Evolutionary conservation across 2,797 vertebrate genomes (phyloP), one percentile per base, ranked within the genome.

Genomic region (Takifugu rubripes): DNA sequence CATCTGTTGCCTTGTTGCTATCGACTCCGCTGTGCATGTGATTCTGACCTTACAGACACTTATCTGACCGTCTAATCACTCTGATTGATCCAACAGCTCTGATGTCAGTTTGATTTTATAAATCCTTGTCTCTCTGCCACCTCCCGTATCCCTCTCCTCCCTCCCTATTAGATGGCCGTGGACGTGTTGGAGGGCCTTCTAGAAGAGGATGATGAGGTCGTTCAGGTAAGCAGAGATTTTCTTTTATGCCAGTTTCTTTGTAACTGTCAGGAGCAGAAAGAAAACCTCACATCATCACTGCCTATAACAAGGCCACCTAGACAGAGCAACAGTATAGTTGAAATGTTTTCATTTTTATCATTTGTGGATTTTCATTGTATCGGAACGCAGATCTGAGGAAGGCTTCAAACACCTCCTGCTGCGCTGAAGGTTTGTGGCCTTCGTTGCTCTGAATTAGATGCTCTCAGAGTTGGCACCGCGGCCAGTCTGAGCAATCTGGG

Each of bases 191-290:
- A 93, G 71, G 79, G 85, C 52, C 89, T 94, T 21, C 72, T 93
- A 53, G 92, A 94, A 52, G 92, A 94, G 61, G 92, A 93, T 49
- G 92, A 93, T 43, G 92, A 94, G 77, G 92, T 94, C 10, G 87
- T 93, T 49, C 91, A 93, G 90, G 93, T 93, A 80, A 89, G 86
- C 21, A 21, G 14, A 40, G 12, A 12, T 12, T 40, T 10, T 40
- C 2, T 36, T 36, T 36, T 36, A 8, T 31, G 6, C 9, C 9
- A 7, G 27, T 10, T 33, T 33, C 45, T 25, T 27, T 33, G 10
- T 26, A 26, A 48, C 36, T 1, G 36, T 40, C 36, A 40, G 36
- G 36, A 10, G 2, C 14, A 12, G 16, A 44, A 44, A 44, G 2
- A 42, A 44, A 44, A 44, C 43, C 43, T 44, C n/a, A 16, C n/a